Evolutionary conservation across 1,140 invertebrate species (phyloP), one percentile per base, ranked within the genome.

Genomic region (Philopotamus ludificatus): DNA sequence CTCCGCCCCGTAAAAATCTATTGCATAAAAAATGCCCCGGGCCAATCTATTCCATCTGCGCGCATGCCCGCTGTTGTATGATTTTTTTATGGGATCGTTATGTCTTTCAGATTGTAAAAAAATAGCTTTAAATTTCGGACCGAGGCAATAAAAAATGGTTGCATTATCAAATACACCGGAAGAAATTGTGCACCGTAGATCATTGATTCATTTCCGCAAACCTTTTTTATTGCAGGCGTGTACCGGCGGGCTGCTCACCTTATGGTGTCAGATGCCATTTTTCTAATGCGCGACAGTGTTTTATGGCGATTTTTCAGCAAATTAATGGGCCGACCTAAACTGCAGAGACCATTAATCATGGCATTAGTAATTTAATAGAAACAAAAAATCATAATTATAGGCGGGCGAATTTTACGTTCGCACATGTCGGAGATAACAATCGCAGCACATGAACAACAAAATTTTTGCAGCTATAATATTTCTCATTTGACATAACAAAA

Each of bases 101-200:
- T 2, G 3, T 49, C 10, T 49, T 49, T 49, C 18, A 3, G 34
- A 22, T 34, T 16, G 15, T 39, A 2, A n/a, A 23, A 57, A 23
- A 57, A 57, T 28, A 16, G 21, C 10, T 34, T 34, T 39, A 58
- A 58, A 44, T n/a, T 34, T 39, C 21, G 16, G 57, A 34, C 42
- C 20, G 28, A 9, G 21, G 15, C 16, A 8, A n/a, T 42, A 60
- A 60, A 60, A 39, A 26, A 60, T 42, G 41, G 57, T n/a, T 60
- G 44, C 57, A 60, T 60, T 60, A 60, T 60, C 57, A 25, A 60
- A 60, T 42, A 60, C 57, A 60, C 57, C 57, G 57, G 57, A 60
- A 60, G 57, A 60, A 60, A 60, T 60, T 60, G 57, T 60, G 57
- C 57, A 60, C 57, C 57, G 57, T 60, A 60, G 57, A 60, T 60